Conservation (phyloP, 1,140 invertebrate species). For the Drosophila tani region DNA sequence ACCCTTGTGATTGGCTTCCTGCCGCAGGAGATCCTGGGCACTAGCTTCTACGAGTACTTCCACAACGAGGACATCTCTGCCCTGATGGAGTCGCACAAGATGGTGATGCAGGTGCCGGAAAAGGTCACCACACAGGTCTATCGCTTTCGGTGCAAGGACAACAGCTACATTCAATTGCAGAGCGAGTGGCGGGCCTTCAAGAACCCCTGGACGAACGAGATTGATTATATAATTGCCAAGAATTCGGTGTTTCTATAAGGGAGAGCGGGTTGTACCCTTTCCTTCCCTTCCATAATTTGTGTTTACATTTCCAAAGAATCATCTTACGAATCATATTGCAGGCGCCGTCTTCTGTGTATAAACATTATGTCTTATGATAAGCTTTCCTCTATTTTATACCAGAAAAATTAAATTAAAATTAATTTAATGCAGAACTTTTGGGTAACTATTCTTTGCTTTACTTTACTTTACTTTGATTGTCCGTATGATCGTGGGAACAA, state of each 20-base stretch:
- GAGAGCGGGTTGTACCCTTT: not conserved
- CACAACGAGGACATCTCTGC: slow-evolving; percentile 93
- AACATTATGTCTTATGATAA: slow-evolving; percentile 21
- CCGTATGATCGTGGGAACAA: slow-evolving; percentile 10
- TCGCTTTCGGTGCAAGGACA: slow-evolving; percentile 92
- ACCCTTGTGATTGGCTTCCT: slow-evolving; percentile 95
- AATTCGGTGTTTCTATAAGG: slow-evolving; percentile 90
- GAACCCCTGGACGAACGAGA: slow-evolving; percentile 97
- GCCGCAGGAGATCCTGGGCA: slow-evolving; percentile 96
- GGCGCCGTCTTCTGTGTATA: slow-evolving; percentile 16
- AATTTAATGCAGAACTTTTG: slow-evolving; percentile 1
- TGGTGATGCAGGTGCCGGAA: slow-evolving; percentile 89
- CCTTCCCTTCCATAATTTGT: not conserved
- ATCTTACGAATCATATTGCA: slow-evolving; percentile 1
- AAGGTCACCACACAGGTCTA: slow-evolving; percentile 90
- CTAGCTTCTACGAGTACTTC: slow-evolving; percentile 97
- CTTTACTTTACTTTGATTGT: not conserved
- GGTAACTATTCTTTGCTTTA: not conserved
- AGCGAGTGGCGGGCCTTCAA: slow-evolving; percentile 95
- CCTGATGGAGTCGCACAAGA: slow-evolving; percentile 94
- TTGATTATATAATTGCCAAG: slow-evolving; percentile 94
- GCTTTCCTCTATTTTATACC: slow-evolving; percentile 24
- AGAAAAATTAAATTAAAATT: slow-evolving; percentile 22
- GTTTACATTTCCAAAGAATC: slow-evolving; percentile 25
- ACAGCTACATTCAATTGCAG: slow-evolving; percentile 90